These are phyloP conservation scores for Amazona guildingii DNA, from an alignment of 2,113 vertebrate genomes.

Conservation along the genomic window DNA sequence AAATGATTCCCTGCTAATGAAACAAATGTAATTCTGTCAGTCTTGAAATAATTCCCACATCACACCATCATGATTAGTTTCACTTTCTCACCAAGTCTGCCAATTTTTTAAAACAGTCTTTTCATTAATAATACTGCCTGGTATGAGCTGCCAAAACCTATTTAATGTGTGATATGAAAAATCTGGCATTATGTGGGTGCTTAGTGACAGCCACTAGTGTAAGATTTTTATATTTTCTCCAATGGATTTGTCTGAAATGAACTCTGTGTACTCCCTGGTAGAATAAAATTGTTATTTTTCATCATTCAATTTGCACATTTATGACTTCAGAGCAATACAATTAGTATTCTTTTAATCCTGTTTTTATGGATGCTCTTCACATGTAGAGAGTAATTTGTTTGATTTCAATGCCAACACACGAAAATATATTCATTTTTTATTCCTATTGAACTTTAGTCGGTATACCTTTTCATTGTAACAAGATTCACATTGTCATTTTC, in stretches of 20 bases:
- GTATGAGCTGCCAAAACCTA: conserved; percentile 25
- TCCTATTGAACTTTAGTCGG: neutral
- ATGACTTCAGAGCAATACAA: neutral
- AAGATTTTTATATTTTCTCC: neutral
- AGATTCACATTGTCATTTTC: neutral
- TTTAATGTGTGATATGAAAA: conserved; percentile 33
- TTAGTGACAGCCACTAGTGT: neutral
- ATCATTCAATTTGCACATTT: neutral
- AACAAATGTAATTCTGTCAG: conserved; percentile 28
- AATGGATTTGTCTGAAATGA: conserved; percentile 1
- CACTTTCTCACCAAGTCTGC: neutral
- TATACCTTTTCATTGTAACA: neutral
- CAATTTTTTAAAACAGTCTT: conserved; percentile 35
- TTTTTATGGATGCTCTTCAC: neutral
- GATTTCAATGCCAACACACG: neutral
- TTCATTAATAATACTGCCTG: conserved; percentile 34
- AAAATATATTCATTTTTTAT: neutral
- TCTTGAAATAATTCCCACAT: conserved; percentile 19
- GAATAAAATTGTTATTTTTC: neutral
- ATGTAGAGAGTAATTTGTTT: neutral
- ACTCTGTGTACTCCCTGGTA: neutral
- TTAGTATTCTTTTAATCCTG: neutral
- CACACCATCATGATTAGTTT: conserved; percentile 26
- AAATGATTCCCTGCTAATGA: conserved; percentile 2
- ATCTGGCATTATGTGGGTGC: neutral